phyloP scores from a whole-genome alignment of 2,113 vertebrate species.

The Phoenicopterus ruber region DNA sequence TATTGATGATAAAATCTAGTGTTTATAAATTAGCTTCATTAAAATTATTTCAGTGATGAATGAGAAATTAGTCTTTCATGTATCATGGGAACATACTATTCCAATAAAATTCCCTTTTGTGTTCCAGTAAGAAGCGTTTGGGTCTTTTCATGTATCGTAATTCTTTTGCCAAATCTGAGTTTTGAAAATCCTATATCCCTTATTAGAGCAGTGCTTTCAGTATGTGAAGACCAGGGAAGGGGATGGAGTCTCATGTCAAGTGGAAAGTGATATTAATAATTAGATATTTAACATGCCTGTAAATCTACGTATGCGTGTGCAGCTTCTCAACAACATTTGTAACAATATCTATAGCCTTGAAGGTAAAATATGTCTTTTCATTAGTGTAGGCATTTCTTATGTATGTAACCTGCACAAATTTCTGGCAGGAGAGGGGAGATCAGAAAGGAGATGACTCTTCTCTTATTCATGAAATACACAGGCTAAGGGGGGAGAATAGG shows the following conservation, averaged over 20 bases:
- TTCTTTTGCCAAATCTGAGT: background rate
- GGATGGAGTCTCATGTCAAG: background rate
- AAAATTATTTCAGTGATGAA: background rate
- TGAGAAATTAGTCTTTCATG: background rate
- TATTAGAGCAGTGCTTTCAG: background rate
- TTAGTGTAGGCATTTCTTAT: background rate
- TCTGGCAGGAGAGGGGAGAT: background rate
- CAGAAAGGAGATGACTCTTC: background rate
- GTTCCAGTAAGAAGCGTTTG: background rate
- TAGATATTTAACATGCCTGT: accelerated
- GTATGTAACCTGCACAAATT: background rate
- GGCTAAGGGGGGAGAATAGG: background rate
- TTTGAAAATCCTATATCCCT: background rate
- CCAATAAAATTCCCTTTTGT: background rate
- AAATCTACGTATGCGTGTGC: accelerated
- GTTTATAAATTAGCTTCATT: background rate
- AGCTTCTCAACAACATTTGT: background rate
- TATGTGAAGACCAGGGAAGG: background rate
- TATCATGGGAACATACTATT: background rate
- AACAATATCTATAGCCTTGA: no score
- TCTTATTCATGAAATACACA: background rate
- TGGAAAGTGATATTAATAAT: background rate
- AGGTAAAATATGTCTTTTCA: background rate
- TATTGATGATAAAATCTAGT: background rate
- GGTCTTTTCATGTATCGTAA: background rate